Evolutionary conservation across 2,113 vertebrate species (phyloP), one percentile per base, ranked within the genome.

Genomic region (Corapipo altera): DNA sequence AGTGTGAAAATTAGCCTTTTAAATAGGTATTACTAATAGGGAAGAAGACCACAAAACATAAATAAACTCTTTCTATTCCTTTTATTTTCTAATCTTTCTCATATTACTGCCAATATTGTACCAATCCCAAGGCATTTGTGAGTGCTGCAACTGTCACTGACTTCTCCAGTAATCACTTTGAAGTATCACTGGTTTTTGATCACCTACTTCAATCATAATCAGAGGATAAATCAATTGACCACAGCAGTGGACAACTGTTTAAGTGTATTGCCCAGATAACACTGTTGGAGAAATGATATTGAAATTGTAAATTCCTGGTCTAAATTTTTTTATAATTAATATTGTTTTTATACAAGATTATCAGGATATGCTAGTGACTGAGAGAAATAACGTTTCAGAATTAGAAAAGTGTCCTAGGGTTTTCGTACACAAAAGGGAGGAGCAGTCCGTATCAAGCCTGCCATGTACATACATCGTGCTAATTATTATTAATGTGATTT

Each of bases 111-210:
- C 19, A 49, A 17, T 84, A 57, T 90, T 11, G 24, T 75, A 33
- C 11, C 85, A 69, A 91, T 65, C 20, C 6, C 14, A 61, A 64
- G 12, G 46, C 5, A 8, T 49, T 37, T 73, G 4, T n/a, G 15
- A 49, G 10, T 37, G 28, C 4, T 46, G 18, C 46, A 85, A 43
- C 44, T 80, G 57, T 69, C 65, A 70, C 44, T 43, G 33, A 62
- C 37, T 85, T 90, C 64, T 73, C 49, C 54, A 66, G 55, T 35
- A 75, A 70, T 57, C 33, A 8, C 43, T 91, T 93, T 79, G 49
- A 91, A 93, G 26, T 41, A 54, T 64, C 23, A 33, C 30, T 32
- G 72, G 5, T 81, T 95, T 94, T 94, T 95, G 72, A 91, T 89
- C 35, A 91, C 23, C 17, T 77, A 6, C 37, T 88, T 78, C 24